These are phyloP conservation scores for Phyllostomus discolor DNA, from an alignment of 2,113 vertebrate species.

Conservation along the genomic window DNA sequence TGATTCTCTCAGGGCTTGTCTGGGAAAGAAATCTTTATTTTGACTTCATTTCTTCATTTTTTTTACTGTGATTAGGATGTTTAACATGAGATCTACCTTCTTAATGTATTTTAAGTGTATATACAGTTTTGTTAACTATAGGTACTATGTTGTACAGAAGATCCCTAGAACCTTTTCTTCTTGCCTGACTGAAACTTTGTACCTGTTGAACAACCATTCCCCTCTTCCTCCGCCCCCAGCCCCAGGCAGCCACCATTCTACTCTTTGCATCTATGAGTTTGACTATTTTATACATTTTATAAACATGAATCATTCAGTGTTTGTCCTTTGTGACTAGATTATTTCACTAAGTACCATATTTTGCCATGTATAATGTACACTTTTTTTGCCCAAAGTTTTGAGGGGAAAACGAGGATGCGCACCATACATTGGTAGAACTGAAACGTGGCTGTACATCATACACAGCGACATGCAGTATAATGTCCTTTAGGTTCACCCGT, in stretches of 20 bases:
- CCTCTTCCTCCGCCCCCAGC: not conserved
- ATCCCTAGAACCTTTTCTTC: not conserved
- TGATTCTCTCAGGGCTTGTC: not conserved
- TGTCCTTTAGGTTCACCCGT: not conserved
- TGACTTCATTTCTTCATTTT: not conserved
- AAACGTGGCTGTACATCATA: too few relatives aligned
- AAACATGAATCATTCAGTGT: not conserved
- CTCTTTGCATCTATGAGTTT: not conserved
- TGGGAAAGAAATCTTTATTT: not conserved
- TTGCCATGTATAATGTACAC: too few relatives aligned
- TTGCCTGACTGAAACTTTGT: not conserved
- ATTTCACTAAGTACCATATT: not conserved
- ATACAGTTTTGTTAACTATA: not conserved
- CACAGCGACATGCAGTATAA: too few relatives aligned
- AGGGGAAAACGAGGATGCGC: too few relatives aligned
- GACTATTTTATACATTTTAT: not conserved
- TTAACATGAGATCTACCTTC: not conserved
- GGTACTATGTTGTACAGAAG: not conserved
- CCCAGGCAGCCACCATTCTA: not conserved
- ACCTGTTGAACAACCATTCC: not conserved
- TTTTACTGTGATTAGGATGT: not conserved
- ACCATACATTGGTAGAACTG: too few relatives aligned
- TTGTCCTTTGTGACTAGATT: not conserved
- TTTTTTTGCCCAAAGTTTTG: too few relatives aligned
- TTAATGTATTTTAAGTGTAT: not conserved